A percentile compares a stretch with the other conserved stretches of the same genome.
Evolutionary conservation across 1,140 invertebrate species (phyloP).

Genomic region (Teleopsis dalmanni): DNA sequence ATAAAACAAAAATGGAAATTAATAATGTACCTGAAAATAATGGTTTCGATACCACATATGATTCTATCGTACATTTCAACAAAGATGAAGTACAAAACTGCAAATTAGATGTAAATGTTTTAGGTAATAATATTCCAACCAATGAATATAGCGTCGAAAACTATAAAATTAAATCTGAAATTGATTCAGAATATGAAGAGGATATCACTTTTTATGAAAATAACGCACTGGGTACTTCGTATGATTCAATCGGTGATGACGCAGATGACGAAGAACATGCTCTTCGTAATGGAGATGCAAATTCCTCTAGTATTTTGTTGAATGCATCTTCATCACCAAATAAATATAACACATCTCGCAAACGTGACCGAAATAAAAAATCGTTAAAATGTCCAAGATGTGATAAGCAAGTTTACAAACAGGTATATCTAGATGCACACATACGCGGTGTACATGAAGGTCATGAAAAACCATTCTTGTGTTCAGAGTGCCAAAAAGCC

Average conservation of each 20-base stretch:
- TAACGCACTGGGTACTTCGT: background rate
- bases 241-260: constrained; percentile 5
- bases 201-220: background rate
- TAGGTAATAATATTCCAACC: background rate
- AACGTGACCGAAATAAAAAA: constrained; percentile 1
- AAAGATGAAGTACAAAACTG: background rate
- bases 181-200: constrained; percentile 2
- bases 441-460: constrained; percentile 35
- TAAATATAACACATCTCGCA: background rate
- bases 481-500: constrained; percentile 24
- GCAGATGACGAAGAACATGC: constrained; percentile 5
- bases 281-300: background rate
- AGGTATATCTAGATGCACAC: constrained; percentile 35
- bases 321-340: background rate
- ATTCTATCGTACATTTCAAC: background rate
- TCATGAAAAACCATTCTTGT: constrained; percentile 31
- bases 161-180: background rate
- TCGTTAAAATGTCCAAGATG: constrained; percentile 26
- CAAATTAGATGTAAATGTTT: constrained; percentile 8
- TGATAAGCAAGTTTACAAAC: constrained; percentile 35
- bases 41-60: constrained; percentile 7
- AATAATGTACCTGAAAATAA: background rate
- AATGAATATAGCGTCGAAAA: background rate
- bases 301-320: background rate
- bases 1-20: background rate